Evolutionary conservation across 92 coral and sea anemone genomes (phyloP).

Genomic region (Plumapathes pennacea): DNA sequence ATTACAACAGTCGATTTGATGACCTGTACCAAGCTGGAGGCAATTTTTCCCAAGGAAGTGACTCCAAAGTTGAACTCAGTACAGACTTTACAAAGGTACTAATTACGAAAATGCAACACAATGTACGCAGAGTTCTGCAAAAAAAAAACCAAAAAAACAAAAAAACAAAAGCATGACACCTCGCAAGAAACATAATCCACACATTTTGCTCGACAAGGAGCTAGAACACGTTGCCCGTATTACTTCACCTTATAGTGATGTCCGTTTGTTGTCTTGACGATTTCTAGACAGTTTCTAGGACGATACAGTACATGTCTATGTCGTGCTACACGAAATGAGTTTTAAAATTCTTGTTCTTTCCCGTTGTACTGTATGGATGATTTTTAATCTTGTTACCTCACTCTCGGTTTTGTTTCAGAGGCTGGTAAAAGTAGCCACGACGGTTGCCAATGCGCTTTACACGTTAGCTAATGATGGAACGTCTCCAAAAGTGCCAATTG

Average conservation of each 20-base stretch:
- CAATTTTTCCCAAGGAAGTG: slow-evolving; percentile 36
- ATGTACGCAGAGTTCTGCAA: too few relatives aligned
- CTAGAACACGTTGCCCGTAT: too few relatives aligned
- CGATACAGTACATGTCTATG: too few relatives aligned
- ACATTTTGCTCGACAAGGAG: too few relatives aligned
- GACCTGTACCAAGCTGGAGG: slow-evolving; percentile 63
- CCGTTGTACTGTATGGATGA: not conserved
- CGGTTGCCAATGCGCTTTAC: slow-evolving; percentile 76
- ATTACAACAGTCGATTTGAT: slow-evolving; percentile 96
- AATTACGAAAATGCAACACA: too few relatives aligned
- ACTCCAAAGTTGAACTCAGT: slow-evolving; percentile 41
- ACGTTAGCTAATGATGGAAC: slow-evolving; percentile 68
- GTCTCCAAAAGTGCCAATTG: slow-evolving; percentile 38
- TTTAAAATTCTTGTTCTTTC: not conserved
- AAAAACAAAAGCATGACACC: too few relatives aligned
- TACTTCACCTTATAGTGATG: too few relatives aligned
- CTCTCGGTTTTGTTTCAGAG: slow-evolving; percentile 43
- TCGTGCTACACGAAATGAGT: too few relatives aligned
- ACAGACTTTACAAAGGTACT: slow-evolving; percentile 57
- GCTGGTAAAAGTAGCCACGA: slow-evolving; percentile 64
- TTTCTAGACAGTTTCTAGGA: too few relatives aligned
- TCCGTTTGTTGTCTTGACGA: too few relatives aligned
- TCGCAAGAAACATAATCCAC: too few relatives aligned
- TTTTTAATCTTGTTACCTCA: not conserved
- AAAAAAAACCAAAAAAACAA: too few relatives aligned